A percentile compares a stretch with the other conserved stretches of the same genome.
Evolutionary conservation across 2,797 vertebrate genomes (phyloP).

Genomic region (Hippocampus kuda): DNA sequence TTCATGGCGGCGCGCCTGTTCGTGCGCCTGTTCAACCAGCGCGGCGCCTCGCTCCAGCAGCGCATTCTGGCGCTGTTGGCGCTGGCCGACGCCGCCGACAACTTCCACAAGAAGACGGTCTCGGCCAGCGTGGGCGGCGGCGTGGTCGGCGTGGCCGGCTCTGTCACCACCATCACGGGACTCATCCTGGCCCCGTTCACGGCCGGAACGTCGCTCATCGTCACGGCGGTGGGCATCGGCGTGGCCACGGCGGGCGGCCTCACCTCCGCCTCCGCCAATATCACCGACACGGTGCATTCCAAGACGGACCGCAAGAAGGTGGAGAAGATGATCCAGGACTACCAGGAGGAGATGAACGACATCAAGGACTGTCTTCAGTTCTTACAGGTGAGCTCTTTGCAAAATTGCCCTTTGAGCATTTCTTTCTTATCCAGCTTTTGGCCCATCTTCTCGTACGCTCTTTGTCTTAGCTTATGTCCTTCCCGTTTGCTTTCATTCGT

Average conservation of each 20-base stretch:
- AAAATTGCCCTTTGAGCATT: background rate
- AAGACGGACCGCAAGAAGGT: conserved; percentile 67
- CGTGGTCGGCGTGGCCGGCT: conserved; percentile 62
- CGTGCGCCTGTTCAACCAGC: conserved; percentile 62
- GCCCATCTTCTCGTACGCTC: background rate
- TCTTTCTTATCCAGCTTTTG: background rate
- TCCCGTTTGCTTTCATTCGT: too few species aligned
- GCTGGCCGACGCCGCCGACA: conserved; percentile 57
- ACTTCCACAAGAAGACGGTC: conserved; percentile 65
- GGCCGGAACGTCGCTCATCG: conserved; percentile 66
- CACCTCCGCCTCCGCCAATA: conserved; percentile 64
- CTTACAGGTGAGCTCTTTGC: conserved; percentile 52
- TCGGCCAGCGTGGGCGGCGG: conserved; percentile 62
- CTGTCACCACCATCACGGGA: conserved; percentile 68
- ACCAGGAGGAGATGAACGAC: conserved; percentile 65
- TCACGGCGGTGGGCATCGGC: conserved; percentile 65
- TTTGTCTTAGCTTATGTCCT: background rate
- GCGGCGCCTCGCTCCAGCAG: conserved; percentile 53
- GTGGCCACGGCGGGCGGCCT: conserved; percentile 66
- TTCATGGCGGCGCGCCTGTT: conserved; percentile 71
- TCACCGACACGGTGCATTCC: conserved; percentile 67
- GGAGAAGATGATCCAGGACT: conserved; percentile 66
- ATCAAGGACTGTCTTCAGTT: conserved; percentile 68
- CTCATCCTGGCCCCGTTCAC: conserved; percentile 69
- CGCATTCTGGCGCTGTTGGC: conserved; percentile 57